A percentile compares a stretch with the other conserved stretches of the same genome.
Conservation (phyloP, 1,140 invertebrate genomes). For the Drosophila tropicalis region DNA sequence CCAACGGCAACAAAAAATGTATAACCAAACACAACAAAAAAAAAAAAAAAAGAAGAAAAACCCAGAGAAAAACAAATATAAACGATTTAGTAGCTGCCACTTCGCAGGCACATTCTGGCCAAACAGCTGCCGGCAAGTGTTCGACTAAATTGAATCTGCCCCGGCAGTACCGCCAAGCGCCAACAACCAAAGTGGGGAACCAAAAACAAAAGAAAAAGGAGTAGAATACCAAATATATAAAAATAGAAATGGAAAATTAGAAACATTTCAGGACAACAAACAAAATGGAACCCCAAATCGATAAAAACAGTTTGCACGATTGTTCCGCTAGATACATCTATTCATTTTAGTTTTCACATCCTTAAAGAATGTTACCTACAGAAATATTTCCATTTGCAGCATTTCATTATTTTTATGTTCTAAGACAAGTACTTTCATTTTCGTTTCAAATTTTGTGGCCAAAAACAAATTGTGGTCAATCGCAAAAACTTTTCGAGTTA, state of each 20-base stretch:
- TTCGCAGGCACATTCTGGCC: constrained; percentile 57
- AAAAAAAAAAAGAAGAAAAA: constrained; percentile 20
- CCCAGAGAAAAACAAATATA: constrained; percentile 73
- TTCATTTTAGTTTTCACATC: neutral
- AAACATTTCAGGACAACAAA: constrained; percentile 41
- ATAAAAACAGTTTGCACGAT: neutral
- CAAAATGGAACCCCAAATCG: neutral
- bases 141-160: constrained; percentile 71
- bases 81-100: constrained; percentile 78
- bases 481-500: too few species aligned
- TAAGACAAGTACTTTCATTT: too few species aligned
- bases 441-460: too few species aligned
- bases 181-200: neutral
- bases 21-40: constrained; percentile 20
- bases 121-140: constrained; percentile 78
- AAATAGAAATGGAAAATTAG: constrained; percentile 68
- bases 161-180: constrained; percentile 14
- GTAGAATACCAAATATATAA: constrained; percentile 53
- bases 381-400: too few species aligned
- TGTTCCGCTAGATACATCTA: neutral
- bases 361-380: neutral
- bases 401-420: too few species aligned
- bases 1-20: constrained; percentile 21
- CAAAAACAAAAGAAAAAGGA: constrained; percentile 43
- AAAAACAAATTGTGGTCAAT: too few species aligned